phyloP scores from a whole-genome alignment of 2,797 vertebrate species.

The Sphaeramia orbicularis region DNA sequence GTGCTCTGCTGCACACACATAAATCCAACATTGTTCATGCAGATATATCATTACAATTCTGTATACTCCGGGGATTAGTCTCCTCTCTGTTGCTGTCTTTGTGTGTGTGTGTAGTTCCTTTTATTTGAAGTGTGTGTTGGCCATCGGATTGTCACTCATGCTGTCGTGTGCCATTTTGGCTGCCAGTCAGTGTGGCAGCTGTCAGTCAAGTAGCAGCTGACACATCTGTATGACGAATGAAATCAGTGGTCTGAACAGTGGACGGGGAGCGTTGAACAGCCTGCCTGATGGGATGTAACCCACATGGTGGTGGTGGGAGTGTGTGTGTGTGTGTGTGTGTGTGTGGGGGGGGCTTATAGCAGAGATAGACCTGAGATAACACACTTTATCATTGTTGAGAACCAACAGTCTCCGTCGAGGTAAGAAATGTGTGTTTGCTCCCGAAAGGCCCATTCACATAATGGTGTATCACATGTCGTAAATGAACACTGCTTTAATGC shows the following conservation, averaged over 20 bases:
- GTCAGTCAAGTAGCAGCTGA: slow-evolving; percentile 37
- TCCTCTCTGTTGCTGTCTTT: background rate
- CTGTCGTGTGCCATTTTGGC: slow-evolving; percentile 16
- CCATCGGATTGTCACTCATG: background rate
- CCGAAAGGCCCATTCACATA: background rate
- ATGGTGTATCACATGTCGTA: slow-evolving; percentile 1
- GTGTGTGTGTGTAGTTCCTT: background rate
- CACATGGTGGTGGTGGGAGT: too few species aligned
- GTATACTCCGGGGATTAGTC: background rate
- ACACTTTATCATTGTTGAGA: slow-evolving; percentile 31
- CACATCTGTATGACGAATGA: slow-evolving; percentile 26
- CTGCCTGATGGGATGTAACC: background rate
- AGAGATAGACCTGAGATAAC: background rate
- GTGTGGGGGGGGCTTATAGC: background rate
- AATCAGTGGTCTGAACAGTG: slow-evolving; percentile 21
- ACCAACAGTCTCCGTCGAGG: background rate
- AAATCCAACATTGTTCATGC: background rate
- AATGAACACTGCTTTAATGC: slow-evolving; percentile 29
- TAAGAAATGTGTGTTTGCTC: background rate
- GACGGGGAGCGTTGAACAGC: background rate
- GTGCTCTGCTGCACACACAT: background rate
- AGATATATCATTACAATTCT: background rate
- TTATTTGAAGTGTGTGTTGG: background rate
- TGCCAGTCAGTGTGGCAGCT: slow-evolving; percentile 30
- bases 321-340: too few species aligned